Evolutionary conservation across 2,797 vertebrate species (phyloP).

Genomic region (Spinus olivaceus): DNA sequence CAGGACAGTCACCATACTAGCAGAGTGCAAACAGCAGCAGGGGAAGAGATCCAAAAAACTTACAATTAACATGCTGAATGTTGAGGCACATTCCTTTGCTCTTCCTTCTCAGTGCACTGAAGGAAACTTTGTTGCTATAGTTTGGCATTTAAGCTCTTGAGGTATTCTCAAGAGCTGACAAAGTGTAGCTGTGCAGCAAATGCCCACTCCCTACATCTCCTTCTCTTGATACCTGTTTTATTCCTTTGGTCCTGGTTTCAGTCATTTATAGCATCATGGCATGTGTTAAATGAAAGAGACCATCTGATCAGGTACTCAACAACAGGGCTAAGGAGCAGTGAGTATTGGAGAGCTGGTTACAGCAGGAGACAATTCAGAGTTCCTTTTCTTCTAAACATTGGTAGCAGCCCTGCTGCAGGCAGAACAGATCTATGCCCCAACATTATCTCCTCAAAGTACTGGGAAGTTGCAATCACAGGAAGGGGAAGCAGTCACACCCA

Average conservation of each 20-base stretch:
- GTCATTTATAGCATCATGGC: background rate
- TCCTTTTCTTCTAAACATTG: background rate
- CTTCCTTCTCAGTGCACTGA: background rate
- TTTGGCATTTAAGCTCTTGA: background rate
- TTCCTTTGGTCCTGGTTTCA: background rate
- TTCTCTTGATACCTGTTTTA: background rate
- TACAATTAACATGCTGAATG: background rate
- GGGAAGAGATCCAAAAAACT: background rate
- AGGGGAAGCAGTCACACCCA: background rate
- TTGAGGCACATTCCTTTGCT: background rate
- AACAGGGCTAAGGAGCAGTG: background rate
- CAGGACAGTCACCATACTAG: background rate
- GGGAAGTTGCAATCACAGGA: background rate
- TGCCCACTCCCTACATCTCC: background rate
- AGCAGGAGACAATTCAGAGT: background rate
- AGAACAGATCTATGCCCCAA: background rate
- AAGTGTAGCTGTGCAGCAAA: background rate
- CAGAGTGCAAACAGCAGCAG: background rate
- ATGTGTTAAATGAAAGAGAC: background rate
- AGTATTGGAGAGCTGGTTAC: background rate
- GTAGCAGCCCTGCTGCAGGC: background rate
- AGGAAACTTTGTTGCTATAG: background rate
- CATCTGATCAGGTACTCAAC: background rate
- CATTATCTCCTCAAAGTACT: background rate
- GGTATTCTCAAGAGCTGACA: background rate